Evolutionary conservation across 1,140 invertebrate species (phyloP), one percentile per base, ranked within the genome.

Genomic region (Camponotus pennsylvanicus): DNA sequence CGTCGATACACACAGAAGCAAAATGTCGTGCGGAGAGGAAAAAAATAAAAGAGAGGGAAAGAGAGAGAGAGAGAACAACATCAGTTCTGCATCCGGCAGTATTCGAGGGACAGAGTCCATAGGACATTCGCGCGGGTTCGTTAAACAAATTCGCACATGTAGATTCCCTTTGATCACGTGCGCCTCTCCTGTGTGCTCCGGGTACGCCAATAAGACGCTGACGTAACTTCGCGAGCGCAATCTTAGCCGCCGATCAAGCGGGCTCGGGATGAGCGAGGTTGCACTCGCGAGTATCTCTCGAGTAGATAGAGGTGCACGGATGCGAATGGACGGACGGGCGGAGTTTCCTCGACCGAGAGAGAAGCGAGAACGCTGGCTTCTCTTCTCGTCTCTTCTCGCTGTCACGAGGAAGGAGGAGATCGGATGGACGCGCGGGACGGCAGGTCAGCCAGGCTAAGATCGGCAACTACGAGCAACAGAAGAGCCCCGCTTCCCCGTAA

Each of bases 181-280:
- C 92, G 92, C 59, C 71, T 63, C n/a, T 78, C 40, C 55, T 55
- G 49, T 79, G 7, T 86, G 84, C 91, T 92, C 86, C 92, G 92
- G 87, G 88, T 90, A 89, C 91, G 91, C 89, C 93, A 93, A 93
- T 94, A 93, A 93, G 91, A 94, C 88, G 70, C 93, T 94, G 92
- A 94, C 93, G 92, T 93, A 94, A 94, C 92, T 92, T 85, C 75
- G 70, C 49, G 45, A 73, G 70, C 75, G 90, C 91, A 93, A 94
- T 94, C 93, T 93, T 66, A 80, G 89, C 88, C 88, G 87, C 75
- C 92, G 92, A 94, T 94, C 93, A 91, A 87, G 82, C 84, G 57
- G 76, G 13, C 70, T 27, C 59, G 80, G 42, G 40, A 84, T 64
- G 70, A 75, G 57, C 32, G 21, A 6, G 37, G 57, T 15, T 66